These are phyloP conservation scores for Chorisops tibialis DNA, from an alignment of 2,888 invertebrate genomes.

Conservation along the genomic window DNA sequence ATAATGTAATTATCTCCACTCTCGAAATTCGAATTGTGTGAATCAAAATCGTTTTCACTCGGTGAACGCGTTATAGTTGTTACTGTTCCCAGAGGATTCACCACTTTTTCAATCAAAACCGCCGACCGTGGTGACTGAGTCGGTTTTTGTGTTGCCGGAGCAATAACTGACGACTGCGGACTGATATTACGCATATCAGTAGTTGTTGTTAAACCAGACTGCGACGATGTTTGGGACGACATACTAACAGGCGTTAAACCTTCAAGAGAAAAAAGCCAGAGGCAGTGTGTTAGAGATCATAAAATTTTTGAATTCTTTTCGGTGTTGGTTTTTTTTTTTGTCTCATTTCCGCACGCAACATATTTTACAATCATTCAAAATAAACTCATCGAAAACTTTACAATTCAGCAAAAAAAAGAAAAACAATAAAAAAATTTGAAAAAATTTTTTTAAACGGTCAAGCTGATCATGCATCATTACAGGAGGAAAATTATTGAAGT, in stretches of 20 bases:
- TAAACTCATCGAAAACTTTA: background rate
- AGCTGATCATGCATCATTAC: constrained; percentile 15
- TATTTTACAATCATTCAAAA: no score
- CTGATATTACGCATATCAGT: background rate
- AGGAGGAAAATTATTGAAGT: background rate
- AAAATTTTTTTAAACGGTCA: background rate
- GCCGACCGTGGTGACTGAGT: constrained; percentile 22
- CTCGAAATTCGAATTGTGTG: constrained; percentile 23
- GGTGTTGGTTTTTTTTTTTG: constrained; percentile 38
- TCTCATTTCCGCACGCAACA: constrained; percentile 19
- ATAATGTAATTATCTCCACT: constrained; percentile 48
- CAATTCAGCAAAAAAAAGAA: constrained; percentile 26
- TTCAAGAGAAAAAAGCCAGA: constrained; percentile 79
- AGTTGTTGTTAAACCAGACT: constrained; percentile 1
- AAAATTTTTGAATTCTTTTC: constrained; percentile 34
- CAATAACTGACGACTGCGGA: background rate
- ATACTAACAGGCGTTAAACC: constrained; percentile 56
- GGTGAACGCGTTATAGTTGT: constrained; percentile 51
- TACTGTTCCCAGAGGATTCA: constrained; percentile 74
- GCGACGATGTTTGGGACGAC: constrained; percentile 42
- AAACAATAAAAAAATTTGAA: constrained; percentile 28
- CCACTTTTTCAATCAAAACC: constrained; percentile 55
- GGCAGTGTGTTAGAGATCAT: constrained; percentile 59
- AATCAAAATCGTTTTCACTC: constrained; percentile 43
- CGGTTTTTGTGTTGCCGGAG: constrained; percentile 16